Base-by-base conservation (phyloP, 1,140 invertebrate genomes). In the Zaprionus lachaisei region DNA sequence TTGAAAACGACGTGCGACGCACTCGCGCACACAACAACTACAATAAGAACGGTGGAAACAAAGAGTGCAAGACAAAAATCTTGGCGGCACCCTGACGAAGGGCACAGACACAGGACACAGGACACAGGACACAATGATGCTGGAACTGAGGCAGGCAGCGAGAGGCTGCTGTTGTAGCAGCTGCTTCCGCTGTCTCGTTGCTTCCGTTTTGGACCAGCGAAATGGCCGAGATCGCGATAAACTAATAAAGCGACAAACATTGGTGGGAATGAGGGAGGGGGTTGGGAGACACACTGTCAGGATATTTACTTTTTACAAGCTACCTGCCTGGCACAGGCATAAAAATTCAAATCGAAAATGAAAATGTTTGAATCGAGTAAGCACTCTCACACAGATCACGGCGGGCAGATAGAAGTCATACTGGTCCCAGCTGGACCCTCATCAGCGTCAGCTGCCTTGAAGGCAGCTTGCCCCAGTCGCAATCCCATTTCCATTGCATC, bases 301-400 rank as follows among this genome's bases (percentile, higher is more conserved):
- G 84, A 89, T 87, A 84, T 87, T 87, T 89, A 71, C 84, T 84
- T 89, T 87, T 87, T 87, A 87, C 84, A 87, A 87, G 79, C 63
- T 60, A 55, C 67, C 63, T 69, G 44, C 67, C 55, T 54, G 68
- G 72, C 60, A 60, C 72, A 71, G 28, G 63, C 78, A 90, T 81
- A 89, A 84, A 90, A 89, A 89, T 89, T 89, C 76, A 90, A 89
- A 89, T 89, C 90, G 85, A 89, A 86, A 86, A 80, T 83, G 76
- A 78, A 78, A 78, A 69, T 78, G 65, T 71, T 72, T 34, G 72
- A 65, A 84, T 90, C 75, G 72, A 84, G 66, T 49, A 65, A 54
- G 57, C 37, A 15, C 37, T 66, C 41, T 63, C 75, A 67, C 26
- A 65, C 75, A 75, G 83, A 87, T 87, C 73, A 69, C 56, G 66